Evolutionary conservation across 2,888 invertebrate species (phyloP).

Genomic region (Epiblema foenella): DNA sequence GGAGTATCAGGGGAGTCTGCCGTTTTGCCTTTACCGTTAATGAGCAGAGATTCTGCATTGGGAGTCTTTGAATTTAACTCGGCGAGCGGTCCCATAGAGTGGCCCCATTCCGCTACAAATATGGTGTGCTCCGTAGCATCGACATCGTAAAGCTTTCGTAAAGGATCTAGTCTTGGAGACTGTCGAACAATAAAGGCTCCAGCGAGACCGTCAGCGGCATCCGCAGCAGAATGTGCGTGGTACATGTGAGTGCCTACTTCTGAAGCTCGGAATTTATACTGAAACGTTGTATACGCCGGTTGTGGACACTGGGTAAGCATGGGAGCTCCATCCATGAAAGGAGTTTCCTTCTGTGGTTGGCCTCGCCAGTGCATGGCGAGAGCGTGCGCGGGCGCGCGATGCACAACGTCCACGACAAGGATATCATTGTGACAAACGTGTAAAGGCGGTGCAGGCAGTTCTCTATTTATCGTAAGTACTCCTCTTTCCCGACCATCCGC

Average conservation of each 20-base stretch:
- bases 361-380: slow-evolving; percentile 93
- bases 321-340: slow-evolving; percentile 92
- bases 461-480: slow-evolving; percentile 88
- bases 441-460: slow-evolving; percentile 86
- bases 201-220: slow-evolving; percentile 88
- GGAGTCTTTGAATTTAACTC: slow-evolving; percentile 71
- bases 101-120: slow-evolving; percentile 89
- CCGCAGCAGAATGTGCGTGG: slow-evolving; percentile 89
- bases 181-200: slow-evolving; percentile 89
- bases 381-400: slow-evolving; percentile 89
- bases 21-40: slow-evolving; percentile 86
- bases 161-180: slow-evolving; percentile 85
- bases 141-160: slow-evolving; percentile 87
- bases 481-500: slow-evolving; percentile 87
- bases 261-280: slow-evolving; percentile 90
- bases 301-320: slow-evolving; percentile 92
- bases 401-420: slow-evolving; percentile 90
- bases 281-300: slow-evolving; percentile 89
- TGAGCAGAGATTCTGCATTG: slow-evolving; percentile 83
- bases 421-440: slow-evolving; percentile 91
- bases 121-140: slow-evolving; percentile 89
- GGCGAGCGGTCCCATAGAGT: slow-evolving; percentile 80
- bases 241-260: slow-evolving; percentile 90
- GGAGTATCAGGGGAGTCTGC: slow-evolving; percentile 71
- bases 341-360: slow-evolving; percentile 87